Evolutionary conservation across 2,113 vertebrate genomes (phyloP).

Genomic region (Oxyura jamaicensis): DNA sequence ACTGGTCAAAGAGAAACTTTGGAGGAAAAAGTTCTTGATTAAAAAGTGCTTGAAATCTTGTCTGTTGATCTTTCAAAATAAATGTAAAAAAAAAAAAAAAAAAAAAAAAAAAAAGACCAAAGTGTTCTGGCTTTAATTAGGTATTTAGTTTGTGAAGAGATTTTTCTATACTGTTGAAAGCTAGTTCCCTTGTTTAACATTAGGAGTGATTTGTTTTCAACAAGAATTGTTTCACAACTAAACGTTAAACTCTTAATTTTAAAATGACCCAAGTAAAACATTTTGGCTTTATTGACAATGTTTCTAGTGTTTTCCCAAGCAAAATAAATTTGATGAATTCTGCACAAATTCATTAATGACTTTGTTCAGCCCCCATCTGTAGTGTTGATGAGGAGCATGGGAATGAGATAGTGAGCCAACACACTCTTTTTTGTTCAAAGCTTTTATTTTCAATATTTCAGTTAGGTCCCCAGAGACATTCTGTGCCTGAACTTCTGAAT

Average conservation of each 20-base stretch:
- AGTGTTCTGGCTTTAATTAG: background rate
- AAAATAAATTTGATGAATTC: background rate
- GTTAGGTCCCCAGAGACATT: background rate
- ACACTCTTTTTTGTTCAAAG: no score
- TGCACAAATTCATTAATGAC: background rate
- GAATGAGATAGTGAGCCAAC: background rate
- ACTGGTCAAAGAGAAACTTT: background rate
- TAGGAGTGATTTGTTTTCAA: background rate
- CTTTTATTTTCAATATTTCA: background rate
- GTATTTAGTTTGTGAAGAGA: background rate
- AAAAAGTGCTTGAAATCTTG: background rate
- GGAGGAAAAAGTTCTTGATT: background rate
- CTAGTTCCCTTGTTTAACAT: background rate
- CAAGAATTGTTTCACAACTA: background rate
- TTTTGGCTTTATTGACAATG: background rate
- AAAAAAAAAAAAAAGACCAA: background rate
- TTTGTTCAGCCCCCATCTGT: background rate
- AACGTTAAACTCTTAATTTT: background rate
- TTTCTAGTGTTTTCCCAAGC: background rate
- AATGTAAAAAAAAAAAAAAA: no score
- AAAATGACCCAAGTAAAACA: background rate
- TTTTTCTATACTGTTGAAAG: background rate
- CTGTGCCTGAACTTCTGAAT: background rate
- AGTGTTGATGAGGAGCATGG: background rate
- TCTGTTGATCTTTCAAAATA: background rate